Conservation (phyloP, 2,113 vertebrate species). For the Elephas maximus region DNA sequence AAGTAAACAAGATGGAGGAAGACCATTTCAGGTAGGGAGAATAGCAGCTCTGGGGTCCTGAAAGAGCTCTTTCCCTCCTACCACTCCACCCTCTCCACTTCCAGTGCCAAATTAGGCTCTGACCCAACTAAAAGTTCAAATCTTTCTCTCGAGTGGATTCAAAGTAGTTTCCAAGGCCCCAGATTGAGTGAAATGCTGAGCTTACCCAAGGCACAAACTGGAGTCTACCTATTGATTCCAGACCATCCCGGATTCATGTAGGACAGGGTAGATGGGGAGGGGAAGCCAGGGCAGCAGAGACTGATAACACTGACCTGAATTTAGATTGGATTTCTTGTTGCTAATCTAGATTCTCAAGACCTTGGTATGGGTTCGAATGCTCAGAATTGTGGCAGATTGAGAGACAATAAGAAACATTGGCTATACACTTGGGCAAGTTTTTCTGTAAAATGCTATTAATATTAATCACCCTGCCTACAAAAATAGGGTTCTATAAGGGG, state of each 20-base stretch:
- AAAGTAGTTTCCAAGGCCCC: background rate
- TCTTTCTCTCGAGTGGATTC: background rate
- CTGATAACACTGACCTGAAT: background rate
- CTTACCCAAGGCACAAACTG: background rate
- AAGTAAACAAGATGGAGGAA: background rate
- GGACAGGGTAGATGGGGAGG: too few species aligned
- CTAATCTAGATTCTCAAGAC: conserved; percentile 11
- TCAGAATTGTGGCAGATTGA: background rate
- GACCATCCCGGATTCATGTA: background rate
- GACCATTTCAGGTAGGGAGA: background rate
- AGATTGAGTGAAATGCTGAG: background rate
- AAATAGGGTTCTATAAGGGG: background rate
- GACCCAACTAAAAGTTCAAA: background rate
- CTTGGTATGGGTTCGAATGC: background rate
- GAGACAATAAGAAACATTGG: conserved; percentile 7
- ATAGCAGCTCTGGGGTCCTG: background rate
- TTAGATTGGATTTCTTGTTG: background rate
- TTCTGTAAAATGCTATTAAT: conserved; percentile 20
- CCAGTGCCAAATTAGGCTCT: background rate
- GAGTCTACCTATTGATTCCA: background rate
- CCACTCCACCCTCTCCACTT: background rate
- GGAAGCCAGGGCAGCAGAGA: background rate
- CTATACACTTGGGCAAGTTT: background rate
- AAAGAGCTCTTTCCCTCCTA: background rate
- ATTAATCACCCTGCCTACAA: background rate